Conservation (phyloP, 2,113 vertebrate genomes). For the Mustelus asterias region DNA sequence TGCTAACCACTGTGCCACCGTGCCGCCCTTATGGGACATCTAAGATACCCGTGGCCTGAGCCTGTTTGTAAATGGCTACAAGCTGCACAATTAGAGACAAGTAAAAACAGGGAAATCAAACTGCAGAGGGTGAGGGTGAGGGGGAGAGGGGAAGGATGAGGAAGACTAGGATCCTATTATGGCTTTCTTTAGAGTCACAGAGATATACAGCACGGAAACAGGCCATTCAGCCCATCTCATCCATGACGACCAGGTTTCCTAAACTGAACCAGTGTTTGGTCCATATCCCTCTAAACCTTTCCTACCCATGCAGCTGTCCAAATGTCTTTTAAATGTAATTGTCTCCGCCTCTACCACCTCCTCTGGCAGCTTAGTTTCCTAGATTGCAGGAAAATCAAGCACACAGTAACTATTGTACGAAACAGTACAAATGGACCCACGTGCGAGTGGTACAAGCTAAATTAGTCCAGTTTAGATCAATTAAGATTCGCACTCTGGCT, state of each 20-base stretch:
- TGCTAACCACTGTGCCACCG: no score
- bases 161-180: not conserved
- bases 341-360: no score
- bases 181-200: not conserved
- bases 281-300: no score
- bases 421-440: not conserved
- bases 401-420: not conserved
- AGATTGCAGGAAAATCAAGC: no score
- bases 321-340: no score
- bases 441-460: not conserved
- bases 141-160: not conserved
- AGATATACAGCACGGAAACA: no score
- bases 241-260: no score
- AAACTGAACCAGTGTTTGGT: no score
- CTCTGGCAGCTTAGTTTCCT: not conserved
- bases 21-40: no score
- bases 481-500: not conserved
- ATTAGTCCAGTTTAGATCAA: conserved; percentile 13
- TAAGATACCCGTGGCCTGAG: no score
- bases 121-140: not conserved
- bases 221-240: no score
- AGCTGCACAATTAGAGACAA: not conserved
- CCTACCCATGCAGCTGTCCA: no score
- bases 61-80: not conserved
- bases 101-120: not conserved